These are phyloP conservation scores for Sesia bembeciformis DNA, from an alignment of 2,888 invertebrate species.

Conservation along the genomic window DNA sequence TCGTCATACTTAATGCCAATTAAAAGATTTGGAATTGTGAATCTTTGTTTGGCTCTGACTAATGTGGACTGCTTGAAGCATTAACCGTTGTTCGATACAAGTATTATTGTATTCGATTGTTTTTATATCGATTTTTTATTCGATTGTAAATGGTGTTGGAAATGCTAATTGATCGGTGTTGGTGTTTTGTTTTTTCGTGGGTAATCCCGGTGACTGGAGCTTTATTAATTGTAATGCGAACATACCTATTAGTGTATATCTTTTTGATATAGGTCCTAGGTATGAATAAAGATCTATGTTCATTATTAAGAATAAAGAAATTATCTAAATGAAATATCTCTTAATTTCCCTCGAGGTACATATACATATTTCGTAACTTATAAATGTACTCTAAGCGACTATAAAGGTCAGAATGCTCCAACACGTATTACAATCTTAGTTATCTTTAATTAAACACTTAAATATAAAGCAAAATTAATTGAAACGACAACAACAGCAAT, in stretches of 20 bases:
- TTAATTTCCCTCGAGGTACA: no score
- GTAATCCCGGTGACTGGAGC: neutral
- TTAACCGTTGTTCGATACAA: conserved; percentile 10
- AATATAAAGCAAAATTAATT: no score
- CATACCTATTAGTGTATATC: no score
- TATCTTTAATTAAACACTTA: no score
- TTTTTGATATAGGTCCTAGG: no score
- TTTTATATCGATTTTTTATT: neutral
- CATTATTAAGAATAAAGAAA: no score
- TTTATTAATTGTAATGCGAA: neutral
- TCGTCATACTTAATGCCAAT: conserved; percentile 73
- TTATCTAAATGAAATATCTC: no score
- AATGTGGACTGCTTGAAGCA: conserved; percentile 41
- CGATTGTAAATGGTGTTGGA: neutral
- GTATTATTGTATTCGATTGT: neutral
- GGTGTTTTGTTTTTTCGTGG: conserved; percentile 1
- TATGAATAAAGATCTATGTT: no score
- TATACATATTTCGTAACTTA: no score
- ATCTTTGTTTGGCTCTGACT: conserved; percentile 67
- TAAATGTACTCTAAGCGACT: no score
- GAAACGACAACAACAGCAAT: neutral
- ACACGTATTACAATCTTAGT: no score
- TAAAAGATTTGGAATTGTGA: conserved; percentile 69
- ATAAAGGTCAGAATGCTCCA: no score
- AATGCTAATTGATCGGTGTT: neutral